A percentile compares a stretch with the other conserved stretches of the same genome.
Conservation (phyloP, 2,113 vertebrate species). For the Cromileptes altivelis region DNA sequence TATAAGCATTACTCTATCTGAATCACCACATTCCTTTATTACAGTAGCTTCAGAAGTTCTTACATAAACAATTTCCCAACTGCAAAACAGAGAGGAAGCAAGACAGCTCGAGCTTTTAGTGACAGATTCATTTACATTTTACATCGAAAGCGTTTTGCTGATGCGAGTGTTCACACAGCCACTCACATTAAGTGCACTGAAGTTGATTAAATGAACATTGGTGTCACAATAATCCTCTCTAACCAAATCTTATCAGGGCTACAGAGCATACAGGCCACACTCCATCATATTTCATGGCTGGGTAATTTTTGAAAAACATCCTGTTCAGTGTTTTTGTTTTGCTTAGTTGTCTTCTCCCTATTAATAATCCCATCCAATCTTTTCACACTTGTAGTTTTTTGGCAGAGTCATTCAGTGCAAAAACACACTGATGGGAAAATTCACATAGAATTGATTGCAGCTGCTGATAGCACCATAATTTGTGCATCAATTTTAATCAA, state of each 20-base stretch:
- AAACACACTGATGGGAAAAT: not conserved
- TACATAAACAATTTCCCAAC: conserved; percentile 67
- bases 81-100: conserved; percentile 34
- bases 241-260: conserved; percentile 50
- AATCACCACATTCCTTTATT: conserved; percentile 65
- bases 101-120: conserved; percentile 56
- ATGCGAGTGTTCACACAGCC: conserved; percentile 55
- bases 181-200: conserved; percentile 71
- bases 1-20: conserved; percentile 41
- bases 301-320: conserved; percentile 44
- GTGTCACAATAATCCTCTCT: conserved; percentile 67
- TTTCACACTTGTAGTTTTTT: not conserved
- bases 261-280: conserved; percentile 27
- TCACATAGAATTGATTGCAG: no score
- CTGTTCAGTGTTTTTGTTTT: conserved; percentile 37
- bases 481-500: no score
- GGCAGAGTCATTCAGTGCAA: not conserved
- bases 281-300: conserved; percentile 13
- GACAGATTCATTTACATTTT: conserved; percentile 77
- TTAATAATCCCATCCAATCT: conserved; percentile 7
- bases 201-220: conserved; percentile 73
- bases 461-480: no score
- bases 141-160: conserved; percentile 66
- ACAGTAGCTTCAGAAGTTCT: conserved; percentile 67
- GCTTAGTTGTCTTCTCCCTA: not conserved